Evolutionary conservation across 2,113 vertebrate species (phyloP).

Genomic region (Halichoerus grypus): DNA sequence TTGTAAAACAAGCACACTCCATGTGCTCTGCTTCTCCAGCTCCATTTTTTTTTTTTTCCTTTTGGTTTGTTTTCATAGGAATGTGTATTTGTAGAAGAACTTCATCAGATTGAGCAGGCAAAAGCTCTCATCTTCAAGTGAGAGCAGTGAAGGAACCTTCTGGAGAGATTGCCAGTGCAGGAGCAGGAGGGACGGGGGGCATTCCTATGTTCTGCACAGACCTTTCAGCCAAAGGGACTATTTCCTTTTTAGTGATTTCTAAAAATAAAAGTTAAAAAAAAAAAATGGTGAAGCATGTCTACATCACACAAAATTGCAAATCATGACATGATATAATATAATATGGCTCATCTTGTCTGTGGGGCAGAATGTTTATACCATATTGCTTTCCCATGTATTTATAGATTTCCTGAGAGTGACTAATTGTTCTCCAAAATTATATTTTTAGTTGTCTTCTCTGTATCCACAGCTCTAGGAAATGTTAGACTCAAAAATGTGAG

Average conservation of each 20-base stretch:
- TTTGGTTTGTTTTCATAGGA: not conserved
- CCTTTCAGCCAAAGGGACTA: not conserved
- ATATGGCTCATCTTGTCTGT: not conserved
- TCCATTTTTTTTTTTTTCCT: not conserved
- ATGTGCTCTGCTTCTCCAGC: rapidly evolving
- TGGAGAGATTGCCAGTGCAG: not conserved
- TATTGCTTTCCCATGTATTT: conserved; percentile 60
- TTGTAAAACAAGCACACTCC: not conserved
- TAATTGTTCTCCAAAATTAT: conserved; percentile 31
- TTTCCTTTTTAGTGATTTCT: not conserved
- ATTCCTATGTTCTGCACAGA: not conserved
- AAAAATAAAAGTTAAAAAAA: not conserved
- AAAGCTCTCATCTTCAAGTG: not conserved
- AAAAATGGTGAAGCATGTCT: not conserved
- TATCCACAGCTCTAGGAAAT: conserved; percentile 60
- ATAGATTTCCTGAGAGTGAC: conserved; percentile 56
- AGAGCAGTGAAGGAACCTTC: not conserved
- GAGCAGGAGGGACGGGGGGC: too few relatives aligned
- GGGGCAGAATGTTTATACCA: conserved; percentile 5
- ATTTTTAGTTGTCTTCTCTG: conserved; percentile 71
- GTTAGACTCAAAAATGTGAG: conserved; percentile 58
- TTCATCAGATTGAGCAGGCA: too few relatives aligned
- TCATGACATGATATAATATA: not conserved
- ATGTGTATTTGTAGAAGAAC: not conserved
- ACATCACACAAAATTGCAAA: not conserved